A percentile compares a stretch with the other conserved stretches of the same genome.
Evolutionary conservation across 2,113 vertebrate genomes (phyloP).

Genomic region (Boulengeromyrus knoepffleri): DNA sequence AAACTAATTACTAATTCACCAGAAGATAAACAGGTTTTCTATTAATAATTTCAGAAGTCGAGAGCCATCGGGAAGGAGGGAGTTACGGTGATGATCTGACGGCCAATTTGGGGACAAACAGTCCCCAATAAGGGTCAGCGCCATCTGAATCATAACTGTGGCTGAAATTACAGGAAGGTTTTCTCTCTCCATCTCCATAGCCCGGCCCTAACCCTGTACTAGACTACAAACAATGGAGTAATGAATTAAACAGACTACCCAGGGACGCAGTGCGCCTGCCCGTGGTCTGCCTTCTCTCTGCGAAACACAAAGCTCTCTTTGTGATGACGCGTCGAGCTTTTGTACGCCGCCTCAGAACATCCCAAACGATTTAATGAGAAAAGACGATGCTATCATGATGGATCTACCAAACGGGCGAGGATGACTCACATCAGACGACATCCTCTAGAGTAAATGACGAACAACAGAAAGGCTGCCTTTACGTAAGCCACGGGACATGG

Average conservation of each 20-base stretch:
- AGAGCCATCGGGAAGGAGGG: neutral
- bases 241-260: neutral
- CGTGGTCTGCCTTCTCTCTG: neutral
- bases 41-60: slow-evolving; percentile 19
- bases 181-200: neutral
- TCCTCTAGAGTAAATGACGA: neutral
- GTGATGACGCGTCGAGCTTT: neutral
- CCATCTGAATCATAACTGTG: neutral
- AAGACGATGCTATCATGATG: slow-evolving; percentile 11
- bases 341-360: slow-evolving; percentile 16
- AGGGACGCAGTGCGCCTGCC: neutral
- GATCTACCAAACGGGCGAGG: neutral
- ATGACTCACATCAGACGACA: neutral
- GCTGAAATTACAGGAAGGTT: neutral
- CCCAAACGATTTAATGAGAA: slow-evolving; percentile 18
- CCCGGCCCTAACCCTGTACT: neutral
- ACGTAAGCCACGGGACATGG: neutral
- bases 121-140: neutral
- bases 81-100: slow-evolving; percentile 17
- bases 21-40: slow-evolving; percentile 30
- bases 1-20: slow-evolving; percentile 26
- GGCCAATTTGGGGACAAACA: neutral
- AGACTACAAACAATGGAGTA: neutral
- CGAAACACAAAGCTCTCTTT: slow-evolving; percentile 4
- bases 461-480: neutral